Percentiles rank a stretch among this genome's conserved stretches.
Evolutionary conservation across 2,797 vertebrate genomes (phyloP).

Genomic region (Carapus acus): DNA sequence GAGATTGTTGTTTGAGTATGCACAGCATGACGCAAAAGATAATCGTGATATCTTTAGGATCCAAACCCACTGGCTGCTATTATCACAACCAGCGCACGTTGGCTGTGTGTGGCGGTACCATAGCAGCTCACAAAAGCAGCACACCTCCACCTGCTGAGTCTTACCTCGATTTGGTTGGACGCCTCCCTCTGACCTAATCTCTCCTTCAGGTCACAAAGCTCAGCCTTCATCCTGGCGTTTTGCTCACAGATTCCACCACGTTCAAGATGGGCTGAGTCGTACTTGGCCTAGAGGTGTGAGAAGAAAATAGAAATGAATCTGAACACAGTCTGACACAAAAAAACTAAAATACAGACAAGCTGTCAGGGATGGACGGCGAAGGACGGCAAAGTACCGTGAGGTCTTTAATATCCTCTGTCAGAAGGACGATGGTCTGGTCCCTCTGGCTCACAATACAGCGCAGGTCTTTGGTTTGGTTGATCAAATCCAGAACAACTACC

Average conservation of each 20-base stretch:
- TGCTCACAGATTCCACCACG: slow-evolving; percentile 72
- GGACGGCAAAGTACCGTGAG: slow-evolving; percentile 70
- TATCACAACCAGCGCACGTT: no score
- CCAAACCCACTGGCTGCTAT: no score
- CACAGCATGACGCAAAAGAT: background rate
- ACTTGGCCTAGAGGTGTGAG: slow-evolving; percentile 80
- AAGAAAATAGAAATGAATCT: slow-evolving; percentile 7
- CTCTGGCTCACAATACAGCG: slow-evolving; percentile 78
- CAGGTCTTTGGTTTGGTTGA: slow-evolving; percentile 85
- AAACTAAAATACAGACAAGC: background rate
- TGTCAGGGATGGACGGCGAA: background rate
- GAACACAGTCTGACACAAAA: background rate
- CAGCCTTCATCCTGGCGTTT: slow-evolving; percentile 69
- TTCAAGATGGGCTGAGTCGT: slow-evolving; percentile 70
- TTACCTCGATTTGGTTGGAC: slow-evolving; percentile 86
- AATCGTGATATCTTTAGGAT: no score
- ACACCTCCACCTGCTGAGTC: background rate
- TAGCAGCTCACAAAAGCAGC: background rate
- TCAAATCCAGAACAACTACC: slow-evolving; percentile 84
- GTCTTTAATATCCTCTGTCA: slow-evolving; percentile 81
- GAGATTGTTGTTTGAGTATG: background rate
- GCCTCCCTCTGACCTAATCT: slow-evolving; percentile 69
- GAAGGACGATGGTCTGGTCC: slow-evolving; percentile 73
- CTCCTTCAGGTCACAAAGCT: slow-evolving; percentile 80
- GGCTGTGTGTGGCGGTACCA: no score